These are phyloP conservation scores for Limnephilus lunatus DNA, from an alignment of 2,888 invertebrate species.

Conservation along the genomic window DNA sequence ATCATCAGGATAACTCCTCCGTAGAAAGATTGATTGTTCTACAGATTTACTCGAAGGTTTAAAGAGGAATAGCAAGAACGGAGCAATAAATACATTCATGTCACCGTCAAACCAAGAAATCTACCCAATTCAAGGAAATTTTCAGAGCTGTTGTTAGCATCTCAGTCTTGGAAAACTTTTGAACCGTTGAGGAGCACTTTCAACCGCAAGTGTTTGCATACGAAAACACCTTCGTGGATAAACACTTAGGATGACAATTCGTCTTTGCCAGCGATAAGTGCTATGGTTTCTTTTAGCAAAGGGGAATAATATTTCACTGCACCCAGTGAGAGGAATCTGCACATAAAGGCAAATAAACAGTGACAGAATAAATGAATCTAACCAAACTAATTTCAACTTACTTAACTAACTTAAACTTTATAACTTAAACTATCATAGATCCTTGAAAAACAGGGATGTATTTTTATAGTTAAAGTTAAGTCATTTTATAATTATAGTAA, in stretches of 20 bases:
- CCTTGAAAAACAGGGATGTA: too few relatives aligned
- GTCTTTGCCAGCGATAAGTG: constrained; percentile 50
- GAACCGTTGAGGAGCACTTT: neutral
- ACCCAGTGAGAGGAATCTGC: neutral
- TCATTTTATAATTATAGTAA: too few relatives aligned
- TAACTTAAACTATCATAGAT: neutral
- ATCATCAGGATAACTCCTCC: neutral
- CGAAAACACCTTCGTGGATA: constrained; percentile 21
- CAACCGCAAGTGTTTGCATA: constrained; percentile 11
- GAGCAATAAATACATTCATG: neutral
- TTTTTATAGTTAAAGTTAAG: too few relatives aligned
- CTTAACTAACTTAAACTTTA: neutral
- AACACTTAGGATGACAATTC: constrained; percentile 41
- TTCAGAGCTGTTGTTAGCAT: neutral
- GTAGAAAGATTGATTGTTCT: neutral
- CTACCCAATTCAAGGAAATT: neutral
- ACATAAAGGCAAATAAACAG: neutral
- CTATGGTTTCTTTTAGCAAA: constrained; percentile 30
- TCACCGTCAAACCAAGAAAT: neutral
- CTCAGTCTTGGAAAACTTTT: neutral
- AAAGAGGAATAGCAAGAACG: neutral
- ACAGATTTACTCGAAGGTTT: neutral
- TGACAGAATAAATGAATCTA: neutral
- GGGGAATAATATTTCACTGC: constrained; percentile 45
- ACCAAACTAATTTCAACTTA: neutral